Conservation (phyloP, 1,140 invertebrate genomes). For the Platorchestia sp. region DNA sequence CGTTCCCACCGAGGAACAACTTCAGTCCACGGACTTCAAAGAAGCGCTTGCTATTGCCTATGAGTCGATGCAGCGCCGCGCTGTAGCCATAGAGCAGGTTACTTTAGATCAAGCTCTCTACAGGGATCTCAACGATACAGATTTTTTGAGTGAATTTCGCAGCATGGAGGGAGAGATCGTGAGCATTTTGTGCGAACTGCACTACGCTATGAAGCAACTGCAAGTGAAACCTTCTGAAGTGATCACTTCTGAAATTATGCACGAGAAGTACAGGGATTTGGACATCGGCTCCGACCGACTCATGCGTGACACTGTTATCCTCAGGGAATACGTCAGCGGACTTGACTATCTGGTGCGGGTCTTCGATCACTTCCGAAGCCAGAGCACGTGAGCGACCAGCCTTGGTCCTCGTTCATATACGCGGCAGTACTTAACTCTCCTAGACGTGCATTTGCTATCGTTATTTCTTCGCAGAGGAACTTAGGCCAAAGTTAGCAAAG, state of each 20-base stretch:
- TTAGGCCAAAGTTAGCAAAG: constrained; percentile 49
- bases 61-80: constrained; percentile 77
- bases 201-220: constrained; percentile 75
- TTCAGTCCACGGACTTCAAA: constrained; percentile 66
- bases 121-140: constrained; percentile 66
- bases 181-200: constrained; percentile 75
- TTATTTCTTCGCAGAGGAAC: constrained; percentile 1
- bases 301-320: constrained; percentile 78
- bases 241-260: constrained; percentile 76
- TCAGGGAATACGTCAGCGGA: constrained; percentile 78
- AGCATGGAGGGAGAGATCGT: constrained; percentile 75
- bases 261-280: constrained; percentile 72
- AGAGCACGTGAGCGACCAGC: background rate
- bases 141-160: constrained; percentile 75
- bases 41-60: constrained; percentile 75
- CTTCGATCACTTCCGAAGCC: constrained; percentile 72
- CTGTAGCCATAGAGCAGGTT: constrained; percentile 79
- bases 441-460: constrained; percentile 33
- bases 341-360: constrained; percentile 76
- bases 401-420: background rate
- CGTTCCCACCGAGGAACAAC: background rate
- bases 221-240: constrained; percentile 72
- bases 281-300: constrained; percentile 72
- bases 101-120: constrained; percentile 77
- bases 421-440: constrained; percentile 24